Evolutionary conservation across 2,113 vertebrate species (phyloP), one percentile per base, ranked within the genome.

Genomic region (Tetrao urogallus): DNA sequence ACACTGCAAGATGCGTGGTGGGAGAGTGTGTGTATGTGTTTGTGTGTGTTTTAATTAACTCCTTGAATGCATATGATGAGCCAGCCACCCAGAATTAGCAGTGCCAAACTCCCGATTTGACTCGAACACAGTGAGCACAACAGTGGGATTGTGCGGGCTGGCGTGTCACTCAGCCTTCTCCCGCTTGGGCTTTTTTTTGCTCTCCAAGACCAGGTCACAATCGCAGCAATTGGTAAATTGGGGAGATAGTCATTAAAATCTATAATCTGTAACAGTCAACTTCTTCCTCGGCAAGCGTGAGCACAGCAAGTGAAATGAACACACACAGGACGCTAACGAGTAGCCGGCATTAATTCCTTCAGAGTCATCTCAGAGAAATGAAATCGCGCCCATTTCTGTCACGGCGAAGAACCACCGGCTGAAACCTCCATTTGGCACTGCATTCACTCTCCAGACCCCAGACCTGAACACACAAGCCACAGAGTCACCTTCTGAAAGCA

Each of bases 31-130:
- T 93, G 81, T 82, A 94, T 93, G 93, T 94, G 96, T 93, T 95
- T 94, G 92, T 93, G 92, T 56, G 87, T 95, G 92, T 95, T 91
- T 97, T 95, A 97, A 96, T 95, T 97, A 98, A 97, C 96, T 95
- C 97, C 91, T 94, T 94, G 73, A 95, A 90, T 94, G 90, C 93
- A 91, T 86, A 70, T 64, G 80, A 96, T 95, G 93, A 92, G 78
- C 65, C 87, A 94, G 88, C 93, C 92, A 96, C 92, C 90, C 96
- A 96, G 94, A 96, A 96, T 96, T 96, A 93, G 92, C 84, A 96
- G 92, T 94, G 96, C 94, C 95, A 96, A 96, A 95, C 94, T 96
- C 96, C 70, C 40, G 74, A 95, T 95, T 96, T 63, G 94, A 95
- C 95, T 96, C 90, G 86, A 94, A 94, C 72, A 92, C 77, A 90